Percentiles rank a stretch among this genome's conserved stretches.
Conservation (phyloP, 2,888 invertebrate species). For the Drosophila planitibia region DNA sequence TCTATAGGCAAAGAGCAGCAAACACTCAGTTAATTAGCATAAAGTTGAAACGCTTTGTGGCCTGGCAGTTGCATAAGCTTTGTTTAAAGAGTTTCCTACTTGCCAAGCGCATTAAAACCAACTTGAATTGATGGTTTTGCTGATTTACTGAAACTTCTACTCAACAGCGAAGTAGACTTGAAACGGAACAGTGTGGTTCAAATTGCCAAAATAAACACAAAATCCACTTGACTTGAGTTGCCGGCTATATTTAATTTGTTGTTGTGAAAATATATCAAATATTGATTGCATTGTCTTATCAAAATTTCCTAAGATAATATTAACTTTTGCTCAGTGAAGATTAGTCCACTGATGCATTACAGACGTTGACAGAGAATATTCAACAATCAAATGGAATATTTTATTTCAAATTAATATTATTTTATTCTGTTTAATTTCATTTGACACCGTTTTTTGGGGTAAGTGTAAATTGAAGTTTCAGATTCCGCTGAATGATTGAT, state of each 20-base stretch:
- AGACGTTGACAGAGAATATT: neutral
- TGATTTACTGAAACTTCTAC: slow-evolving; percentile 1
- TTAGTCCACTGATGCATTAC: neutral
- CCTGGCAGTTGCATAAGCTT: slow-evolving; percentile 42
- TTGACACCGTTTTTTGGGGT: neutral
- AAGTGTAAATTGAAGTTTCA: neutral
- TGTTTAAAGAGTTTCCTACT: slow-evolving; percentile 40
- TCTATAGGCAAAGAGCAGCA: slow-evolving; percentile 9
- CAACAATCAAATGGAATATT: neutral
- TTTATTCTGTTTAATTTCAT: neutral
- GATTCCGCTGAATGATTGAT: neutral
- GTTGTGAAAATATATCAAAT: neutral
- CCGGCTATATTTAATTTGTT: too few relatives aligned
- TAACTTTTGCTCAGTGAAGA: neutral
- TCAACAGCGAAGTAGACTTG: neutral
- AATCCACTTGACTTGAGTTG: neutral
- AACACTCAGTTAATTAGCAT: slow-evolving; percentile 59
- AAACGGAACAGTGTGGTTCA: neutral
- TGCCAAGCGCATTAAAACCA: neutral
- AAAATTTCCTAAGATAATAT: neutral
- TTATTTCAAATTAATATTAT: neutral
- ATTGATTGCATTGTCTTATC: neutral
- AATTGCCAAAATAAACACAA: neutral
- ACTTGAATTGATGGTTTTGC: slow-evolving; percentile 6
- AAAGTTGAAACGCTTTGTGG: slow-evolving; percentile 58